Evolutionary conservation across 2,797 vertebrate species (phyloP), one percentile per base, ranked within the genome.

Genomic region (Dicrostonyx torquatus): DNA sequence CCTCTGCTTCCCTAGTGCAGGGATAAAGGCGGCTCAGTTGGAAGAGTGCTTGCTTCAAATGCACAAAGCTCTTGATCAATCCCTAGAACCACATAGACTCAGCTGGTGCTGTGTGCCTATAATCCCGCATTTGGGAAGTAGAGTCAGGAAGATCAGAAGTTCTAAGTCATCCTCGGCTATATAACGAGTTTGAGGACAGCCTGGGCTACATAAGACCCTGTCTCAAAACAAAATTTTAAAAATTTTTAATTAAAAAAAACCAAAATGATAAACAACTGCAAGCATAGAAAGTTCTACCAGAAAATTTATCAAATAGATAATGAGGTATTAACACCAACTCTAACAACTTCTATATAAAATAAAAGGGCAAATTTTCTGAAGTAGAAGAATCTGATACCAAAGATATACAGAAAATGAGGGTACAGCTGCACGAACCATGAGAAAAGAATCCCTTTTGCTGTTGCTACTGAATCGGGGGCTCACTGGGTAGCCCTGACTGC

Each of bases 351-450:
- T 60, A 22, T 68, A 76, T 15, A 48, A 87, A 76, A 90, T 43
- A 82, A 26, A 92, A 77, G 45, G 64, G 24, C 26, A 75, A 82
- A 89, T 11, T 31, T 93, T 89, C 62, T 89, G 66, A 86, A 86
- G n/a, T 70, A 77, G 18, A 24, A 93, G 31, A 62, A 78, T 64
- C 29, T 79, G 64, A 92, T 37, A 85, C 17, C 14, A 90, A 84
- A 90, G 40, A 31, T 73, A 77, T n/a, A 48, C 6, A 55, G n/a
- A 80, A 80, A 60, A 83, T 9, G 73, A 37, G 9, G 45, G 11
- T n/a, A 89, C 7, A 89, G 34, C 4, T 20, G 37, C 5, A 53
- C 64, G 58, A 89, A 76, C 15, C 26, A 22, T 22, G 5, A 43
- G 2, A 45, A 83, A 45, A 64, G 26, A 22, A 84, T 7, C 11